Evolutionary conservation across 2,888 invertebrate species (phyloP).

Genomic region (Anaspis maculata): DNA sequence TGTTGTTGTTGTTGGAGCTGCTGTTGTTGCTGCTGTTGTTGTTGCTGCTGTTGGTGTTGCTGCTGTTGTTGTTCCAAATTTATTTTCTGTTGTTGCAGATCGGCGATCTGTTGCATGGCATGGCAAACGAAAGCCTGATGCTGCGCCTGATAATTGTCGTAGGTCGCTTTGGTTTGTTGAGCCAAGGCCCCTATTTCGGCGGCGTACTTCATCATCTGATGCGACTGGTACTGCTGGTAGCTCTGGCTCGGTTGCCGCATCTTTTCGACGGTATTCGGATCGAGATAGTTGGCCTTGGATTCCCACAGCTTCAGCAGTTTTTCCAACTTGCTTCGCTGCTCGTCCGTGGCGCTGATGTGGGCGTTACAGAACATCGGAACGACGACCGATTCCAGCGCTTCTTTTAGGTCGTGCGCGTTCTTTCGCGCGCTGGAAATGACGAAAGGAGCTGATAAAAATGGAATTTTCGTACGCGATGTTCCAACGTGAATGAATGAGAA

Average conservation of each 20-base stretch:
- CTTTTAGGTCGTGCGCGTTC: slow-evolving; percentile 88
- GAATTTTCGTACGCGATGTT: too few relatives aligned
- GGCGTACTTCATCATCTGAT: slow-evolving; percentile 72
- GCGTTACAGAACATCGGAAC: slow-evolving; percentile 98
- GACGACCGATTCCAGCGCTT: slow-evolving; percentile 88
- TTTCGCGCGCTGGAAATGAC: slow-evolving; percentile 77
- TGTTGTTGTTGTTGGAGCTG: slow-evolving; percentile 80
- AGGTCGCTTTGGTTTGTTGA: slow-evolving; percentile 72
- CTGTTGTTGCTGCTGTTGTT: slow-evolving; percentile 50
- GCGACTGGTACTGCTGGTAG: slow-evolving; percentile 84
- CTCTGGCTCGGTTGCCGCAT: slow-evolving; percentile 80
- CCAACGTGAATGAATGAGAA: too few relatives aligned
- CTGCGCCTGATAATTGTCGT: slow-evolving; percentile 70
- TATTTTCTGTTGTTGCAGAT: slow-evolving; percentile 65
- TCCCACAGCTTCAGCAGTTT: slow-evolving; percentile 95
- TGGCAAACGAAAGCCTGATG: slow-evolving; percentile 93
- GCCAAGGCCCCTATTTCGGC: slow-evolving; percentile 62
- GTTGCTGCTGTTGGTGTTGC: slow-evolving; percentile 58
- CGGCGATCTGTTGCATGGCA: slow-evolving; percentile 81
- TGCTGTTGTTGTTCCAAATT: slow-evolving; percentile 43
- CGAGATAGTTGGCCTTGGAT: slow-evolving; percentile 86
- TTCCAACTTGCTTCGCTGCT: slow-evolving; percentile 83
- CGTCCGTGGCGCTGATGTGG: slow-evolving; percentile 71
- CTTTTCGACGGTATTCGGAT: slow-evolving; percentile 72
- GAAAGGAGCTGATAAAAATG: background rate